Evolutionary conservation across 2,797 vertebrate genomes (phyloP).

Genomic region (Anas flavirostris): DNA sequence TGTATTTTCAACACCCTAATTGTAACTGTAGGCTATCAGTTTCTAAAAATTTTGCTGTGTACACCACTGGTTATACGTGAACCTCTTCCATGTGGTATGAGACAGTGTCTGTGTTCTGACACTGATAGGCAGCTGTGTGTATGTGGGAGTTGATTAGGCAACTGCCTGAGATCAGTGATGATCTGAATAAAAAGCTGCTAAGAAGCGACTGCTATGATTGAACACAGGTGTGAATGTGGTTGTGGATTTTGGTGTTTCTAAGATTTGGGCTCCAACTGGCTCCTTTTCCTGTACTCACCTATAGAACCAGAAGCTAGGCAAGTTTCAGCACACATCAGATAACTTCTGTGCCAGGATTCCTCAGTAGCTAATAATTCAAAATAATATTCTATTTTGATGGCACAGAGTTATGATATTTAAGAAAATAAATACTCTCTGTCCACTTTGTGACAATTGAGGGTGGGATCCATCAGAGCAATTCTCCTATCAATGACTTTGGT

Average conservation of each 20-base stretch:
- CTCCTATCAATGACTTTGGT: not conserved
- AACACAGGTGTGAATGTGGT: fast-evolving
- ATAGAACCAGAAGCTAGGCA: not conserved
- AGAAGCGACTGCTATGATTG: not conserved
- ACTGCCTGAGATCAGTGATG: not conserved
- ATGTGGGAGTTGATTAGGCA: not conserved
- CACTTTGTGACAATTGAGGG: not conserved
- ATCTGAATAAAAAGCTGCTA: not conserved
- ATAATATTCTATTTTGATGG: not conserved
- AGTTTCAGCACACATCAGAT: not conserved
- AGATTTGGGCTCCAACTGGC: not conserved
- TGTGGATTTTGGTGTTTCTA: not conserved
- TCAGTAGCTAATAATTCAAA: not conserved
- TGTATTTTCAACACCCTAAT: not conserved
- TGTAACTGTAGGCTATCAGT: not conserved
- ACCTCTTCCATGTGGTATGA: not conserved
- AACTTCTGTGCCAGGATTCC: not conserved
- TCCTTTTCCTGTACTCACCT: not conserved
- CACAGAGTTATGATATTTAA: not conserved
- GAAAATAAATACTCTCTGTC: not conserved
- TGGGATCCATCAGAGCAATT: not conserved
- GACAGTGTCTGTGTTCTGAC: not conserved
- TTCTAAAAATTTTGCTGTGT: not conserved
- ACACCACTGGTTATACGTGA: not conserved
- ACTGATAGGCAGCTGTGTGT: not conserved